Evolutionary conservation across 2,888 invertebrate species (phyloP), one percentile per base, ranked within the genome.

Genomic region (Drosophila koepferae): DNA sequence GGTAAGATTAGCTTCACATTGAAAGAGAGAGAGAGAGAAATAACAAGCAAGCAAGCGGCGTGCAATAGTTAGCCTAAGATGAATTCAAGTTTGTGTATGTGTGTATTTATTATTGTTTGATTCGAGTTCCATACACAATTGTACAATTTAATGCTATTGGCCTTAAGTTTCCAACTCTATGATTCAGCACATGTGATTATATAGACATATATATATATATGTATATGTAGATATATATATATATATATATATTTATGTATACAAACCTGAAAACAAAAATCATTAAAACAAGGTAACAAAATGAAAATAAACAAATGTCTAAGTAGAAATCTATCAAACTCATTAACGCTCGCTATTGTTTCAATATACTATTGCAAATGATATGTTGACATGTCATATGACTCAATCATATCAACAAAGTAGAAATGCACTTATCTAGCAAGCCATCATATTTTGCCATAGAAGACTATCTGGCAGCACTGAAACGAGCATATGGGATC

Each of bases 31-130:
- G n/a, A n/a, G n/a, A n/a, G n/a, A n/a, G n/a, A n/a, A n/a, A 54
- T 16, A 63, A 34, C 55, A 18, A 56, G 18, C 55, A 23, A 48
- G 56, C 38, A 58, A 66, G 43, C 73, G 82, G 77, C 72, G 68
- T 85, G 90, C 82, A 87, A 89, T 85, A 85, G 90, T 82, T 85
- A 85, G 88, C 90, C 85, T 89, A 85, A 85, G 90, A 82, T 86
- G 60, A 74, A 12, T 74, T 76, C 70, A 73, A 85, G 63, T 60
- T 46, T 88, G 72, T 77, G 60, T 69, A 71, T 80, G 61, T 66
- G 56, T 62, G 61, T 70, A 73, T 75, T 73, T 75, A 73, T 69
- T 72, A 76, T 74, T 72, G 66, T 65, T 69, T 74, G 56, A 72
- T 66, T 60, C 58, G 48, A 67, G 46, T 72, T 65, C 51, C 58